Evolutionary conservation across 2,113 vertebrate species (phyloP).

Genomic region (Miniopterus natalensis): DNA sequence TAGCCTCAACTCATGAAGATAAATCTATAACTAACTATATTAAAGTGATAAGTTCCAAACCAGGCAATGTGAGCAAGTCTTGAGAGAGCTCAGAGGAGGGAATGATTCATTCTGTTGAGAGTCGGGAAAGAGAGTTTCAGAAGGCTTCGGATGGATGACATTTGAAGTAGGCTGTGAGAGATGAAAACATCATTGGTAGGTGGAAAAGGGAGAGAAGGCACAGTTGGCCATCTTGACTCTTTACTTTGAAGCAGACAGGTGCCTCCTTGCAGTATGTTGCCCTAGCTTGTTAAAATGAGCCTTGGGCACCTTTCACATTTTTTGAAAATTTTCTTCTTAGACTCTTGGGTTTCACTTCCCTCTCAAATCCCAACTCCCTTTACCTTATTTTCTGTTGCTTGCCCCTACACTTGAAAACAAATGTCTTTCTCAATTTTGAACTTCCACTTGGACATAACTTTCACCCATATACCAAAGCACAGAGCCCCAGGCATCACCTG

Average conservation of each 20-base stretch:
- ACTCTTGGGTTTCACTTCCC: neutral
- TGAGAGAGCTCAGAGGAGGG: neutral
- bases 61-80: constrained; percentile 64
- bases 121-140: neutral
- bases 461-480: neutral
- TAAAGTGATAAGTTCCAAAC: constrained; percentile 69
- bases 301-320: neutral
- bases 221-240: neutral
- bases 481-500: neutral
- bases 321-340: neutral
- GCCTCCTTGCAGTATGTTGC: neutral
- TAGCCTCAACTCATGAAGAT: constrained; percentile 71
- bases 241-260: neutral
- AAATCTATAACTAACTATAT: constrained; percentile 70
- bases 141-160: neutral
- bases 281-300: neutral
- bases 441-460: neutral
- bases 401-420: neutral
- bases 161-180: neutral
- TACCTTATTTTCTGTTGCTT: neutral
- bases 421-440: neutral
- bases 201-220: neutral
- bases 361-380: neutral
- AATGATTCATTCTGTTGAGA: constrained; percentile 65
- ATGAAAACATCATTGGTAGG: neutral